Conservation (phyloP, 2,888 invertebrate genomes). For the Trachelus stipa region DNA sequence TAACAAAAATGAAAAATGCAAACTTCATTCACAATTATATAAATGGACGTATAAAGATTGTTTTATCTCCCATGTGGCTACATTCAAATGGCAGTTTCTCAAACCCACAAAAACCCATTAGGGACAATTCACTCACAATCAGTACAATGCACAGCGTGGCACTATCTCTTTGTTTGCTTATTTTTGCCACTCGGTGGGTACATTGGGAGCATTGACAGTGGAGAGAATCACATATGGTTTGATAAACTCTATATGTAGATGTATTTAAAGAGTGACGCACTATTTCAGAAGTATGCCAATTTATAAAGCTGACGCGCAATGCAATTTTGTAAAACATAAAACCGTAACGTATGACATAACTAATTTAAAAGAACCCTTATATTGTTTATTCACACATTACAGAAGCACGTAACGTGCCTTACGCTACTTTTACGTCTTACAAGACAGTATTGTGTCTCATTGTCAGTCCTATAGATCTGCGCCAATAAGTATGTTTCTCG, state of each 20-base stretch:
- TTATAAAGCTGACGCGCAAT: not conserved
- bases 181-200: no score
- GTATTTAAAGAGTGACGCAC: not conserved
- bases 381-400: not conserved
- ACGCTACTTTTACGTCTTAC: not conserved
- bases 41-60: not conserved
- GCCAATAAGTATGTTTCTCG: not conserved
- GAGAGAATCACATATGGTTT: no score
- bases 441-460: not conserved
- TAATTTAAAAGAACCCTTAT: not conserved
- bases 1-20: not conserved
- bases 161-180: no score
- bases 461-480: not conserved
- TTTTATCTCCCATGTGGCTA: no score
- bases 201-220: no score
- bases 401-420: no score
- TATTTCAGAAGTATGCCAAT: not conserved
- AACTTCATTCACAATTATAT: not conserved
- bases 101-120: no score
- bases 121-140: no score
- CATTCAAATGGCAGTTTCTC: no score
- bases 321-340: not conserved
- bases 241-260: not conserved
- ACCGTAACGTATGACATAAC: not conserved
- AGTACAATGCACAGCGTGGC: no score